Percentiles rank a stretch among this genome's conserved stretches.
Evolutionary conservation across 2,797 vertebrate genomes (phyloP).

Genomic region (Pterois miles): DNA sequence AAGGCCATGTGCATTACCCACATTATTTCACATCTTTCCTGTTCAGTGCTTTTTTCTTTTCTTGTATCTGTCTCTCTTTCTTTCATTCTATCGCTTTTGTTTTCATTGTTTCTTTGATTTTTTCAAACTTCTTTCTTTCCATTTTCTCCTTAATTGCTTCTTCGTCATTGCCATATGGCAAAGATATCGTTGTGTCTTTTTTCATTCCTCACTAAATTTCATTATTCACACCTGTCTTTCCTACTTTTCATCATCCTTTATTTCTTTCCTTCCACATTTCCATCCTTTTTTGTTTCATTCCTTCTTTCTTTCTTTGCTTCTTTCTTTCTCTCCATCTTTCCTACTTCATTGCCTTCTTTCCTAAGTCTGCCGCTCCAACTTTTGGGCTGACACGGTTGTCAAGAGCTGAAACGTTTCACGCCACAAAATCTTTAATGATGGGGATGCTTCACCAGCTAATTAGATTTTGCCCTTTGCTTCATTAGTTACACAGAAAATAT

Average conservation of each 20-base stretch:
- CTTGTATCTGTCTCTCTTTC: background rate
- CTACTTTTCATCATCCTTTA: background rate
- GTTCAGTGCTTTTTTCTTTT: background rate
- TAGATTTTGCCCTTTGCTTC: conserved; percentile 15
- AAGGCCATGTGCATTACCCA: background rate
- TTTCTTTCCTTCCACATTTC: background rate
- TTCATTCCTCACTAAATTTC: background rate
- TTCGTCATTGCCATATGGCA: background rate
- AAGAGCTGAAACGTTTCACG: background rate
- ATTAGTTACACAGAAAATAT: conserved; percentile 19
- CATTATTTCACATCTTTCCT: background rate
- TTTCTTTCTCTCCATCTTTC: background rate
- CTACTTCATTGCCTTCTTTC: background rate
- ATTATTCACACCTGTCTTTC: background rate
- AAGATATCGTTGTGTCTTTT: background rate
- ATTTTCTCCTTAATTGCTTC: background rate
- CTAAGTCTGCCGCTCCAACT: background rate
- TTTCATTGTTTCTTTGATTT: no score
- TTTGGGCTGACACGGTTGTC: background rate
- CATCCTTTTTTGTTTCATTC: background rate
- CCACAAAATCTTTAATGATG: conserved; percentile 9
- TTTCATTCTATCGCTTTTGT: no score
- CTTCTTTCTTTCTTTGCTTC: background rate
- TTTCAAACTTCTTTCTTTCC: background rate
- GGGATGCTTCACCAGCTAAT: conserved; percentile 17